Base-by-base conservation (phyloP, 2,888 invertebrate species). In the Drosophila birchii region DNA sequence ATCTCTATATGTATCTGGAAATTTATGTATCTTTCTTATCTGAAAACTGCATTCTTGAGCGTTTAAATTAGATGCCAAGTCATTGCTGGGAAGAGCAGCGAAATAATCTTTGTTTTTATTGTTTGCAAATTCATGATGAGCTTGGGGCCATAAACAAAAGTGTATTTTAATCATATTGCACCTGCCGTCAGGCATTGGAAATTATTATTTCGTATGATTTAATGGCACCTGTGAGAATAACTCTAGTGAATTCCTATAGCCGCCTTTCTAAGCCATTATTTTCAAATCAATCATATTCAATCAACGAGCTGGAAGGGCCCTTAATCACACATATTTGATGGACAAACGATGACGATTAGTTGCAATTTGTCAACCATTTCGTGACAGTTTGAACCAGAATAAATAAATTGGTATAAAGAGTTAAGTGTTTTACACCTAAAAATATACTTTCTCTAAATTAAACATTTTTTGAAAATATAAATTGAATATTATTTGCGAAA, bases 271-370 rank as follows among this genome's bases (percentile, higher is more conserved):
- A 47, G 29, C 54, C 47, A 87, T 84, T 87, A 79, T 62, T 56
- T 56, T 32, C 29, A 36, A 79, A 82, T 87, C 58, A 87, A 79
- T 84, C 45, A 71, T 45, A 56, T 23, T 55, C 49, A 61, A 54
- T 73, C 55, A 69, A 43, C 77, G 71, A 34, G 20, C 12, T 23
- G 9, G 26, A 8, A 11, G 11, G 20, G 18, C n/a, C 32, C 20
- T 26, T 66, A 71, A 57, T 76, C 34, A 57, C 36, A 44, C 26
- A 41, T 26, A 49, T 70, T 74, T 71, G 66, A 74, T 78, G 58
- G 41, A 45, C 63, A 76, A 66, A 56, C 43, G n/a, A 61, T 55
- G 59, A 45, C 61, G 20, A 36, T 69, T 66, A 58, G 49, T 44
- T 55, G 38, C 51, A 61, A 71, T 60, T 71, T 72, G 54, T 8